phyloP scores from a whole-genome alignment of 2,888 invertebrate genomes.

The Elmis aenea region DNA sequence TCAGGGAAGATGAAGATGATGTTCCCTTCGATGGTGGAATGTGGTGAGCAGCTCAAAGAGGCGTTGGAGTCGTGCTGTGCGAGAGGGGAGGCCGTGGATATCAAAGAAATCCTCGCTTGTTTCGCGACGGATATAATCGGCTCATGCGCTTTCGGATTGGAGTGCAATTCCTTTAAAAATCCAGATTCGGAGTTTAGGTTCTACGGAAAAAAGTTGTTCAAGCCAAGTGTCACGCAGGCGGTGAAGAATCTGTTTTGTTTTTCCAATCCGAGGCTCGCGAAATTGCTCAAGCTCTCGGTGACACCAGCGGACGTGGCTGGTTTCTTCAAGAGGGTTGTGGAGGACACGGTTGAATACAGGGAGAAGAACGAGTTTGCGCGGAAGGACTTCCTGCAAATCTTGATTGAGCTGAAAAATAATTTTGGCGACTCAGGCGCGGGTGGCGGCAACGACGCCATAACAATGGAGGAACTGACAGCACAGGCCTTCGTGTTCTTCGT shows the following conservation, averaged over 20 bases:
- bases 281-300: neutral
- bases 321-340: slow-evolving; percentile 47
- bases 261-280: neutral
- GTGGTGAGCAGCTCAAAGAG: slow-evolving; percentile 49
- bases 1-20: slow-evolving; percentile 60
- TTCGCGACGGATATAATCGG: too few relatives aligned
- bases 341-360: slow-evolving; percentile 45
- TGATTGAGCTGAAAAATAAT: slow-evolving; percentile 44
- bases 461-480: slow-evolving; percentile 13
- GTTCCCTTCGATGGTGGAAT: slow-evolving; percentile 54
- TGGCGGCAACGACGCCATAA: neutral
- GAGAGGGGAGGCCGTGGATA: slow-evolving; percentile 32
- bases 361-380: slow-evolving; percentile 45
- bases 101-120: slow-evolving; percentile 50
- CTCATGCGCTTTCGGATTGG: slow-evolving; percentile 56
- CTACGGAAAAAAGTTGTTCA: neutral
- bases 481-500: too few relatives aligned
- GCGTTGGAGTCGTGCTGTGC: slow-evolving; percentile 42
- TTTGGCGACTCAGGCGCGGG: too few relatives aligned
- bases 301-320: slow-evolving; percentile 12
- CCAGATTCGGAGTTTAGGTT: slow-evolving; percentile 44
- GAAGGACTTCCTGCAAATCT: slow-evolving; percentile 53
- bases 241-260: neutral
- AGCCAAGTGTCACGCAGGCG: too few relatives aligned
- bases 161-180: too few relatives aligned